These are phyloP conservation scores for Pardalotus punctatus DNA, from an alignment of 2,113 vertebrate genomes.

Conservation along the genomic window DNA sequence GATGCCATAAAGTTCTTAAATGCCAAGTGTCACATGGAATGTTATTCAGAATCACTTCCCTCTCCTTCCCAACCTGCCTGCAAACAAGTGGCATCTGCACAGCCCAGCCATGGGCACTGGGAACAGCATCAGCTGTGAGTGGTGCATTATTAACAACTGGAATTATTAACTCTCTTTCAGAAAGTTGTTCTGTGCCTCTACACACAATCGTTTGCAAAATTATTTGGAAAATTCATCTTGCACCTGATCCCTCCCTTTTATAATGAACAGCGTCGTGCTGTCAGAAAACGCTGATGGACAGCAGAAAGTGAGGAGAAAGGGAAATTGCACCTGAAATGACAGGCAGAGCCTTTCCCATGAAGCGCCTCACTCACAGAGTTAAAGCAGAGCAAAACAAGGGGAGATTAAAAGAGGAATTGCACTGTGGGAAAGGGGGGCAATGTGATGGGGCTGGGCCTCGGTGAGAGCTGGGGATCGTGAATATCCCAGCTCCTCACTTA, in stretches of 20 bases:
- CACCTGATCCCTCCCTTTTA: neutral
- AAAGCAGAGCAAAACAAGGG: neutral
- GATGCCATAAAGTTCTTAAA: neutral
- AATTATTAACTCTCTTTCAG: neutral
- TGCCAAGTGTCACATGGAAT: neutral
- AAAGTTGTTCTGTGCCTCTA: neutral
- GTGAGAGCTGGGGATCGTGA: neutral
- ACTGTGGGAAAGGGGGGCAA: neutral
- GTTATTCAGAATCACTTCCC: neutral
- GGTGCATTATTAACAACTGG: neutral
- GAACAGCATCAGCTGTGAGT: neutral
- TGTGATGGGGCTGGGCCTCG: neutral
- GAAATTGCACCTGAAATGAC: neutral
- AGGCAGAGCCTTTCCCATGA: neutral
- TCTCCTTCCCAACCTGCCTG: neutral
- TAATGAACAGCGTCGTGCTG: rapidly evolving
- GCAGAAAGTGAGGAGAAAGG: neutral
- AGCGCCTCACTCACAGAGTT: neutral
- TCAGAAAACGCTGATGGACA: neutral
- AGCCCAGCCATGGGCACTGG: neutral
- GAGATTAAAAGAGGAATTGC: neutral
- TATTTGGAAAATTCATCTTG: neutral
- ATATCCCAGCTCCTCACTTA: neutral
- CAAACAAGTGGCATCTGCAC: neutral
- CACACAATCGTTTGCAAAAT: neutral